Evolutionary conservation across 2,797 vertebrate species (phyloP).

Genomic region (Diglossa cyanea): DNA sequence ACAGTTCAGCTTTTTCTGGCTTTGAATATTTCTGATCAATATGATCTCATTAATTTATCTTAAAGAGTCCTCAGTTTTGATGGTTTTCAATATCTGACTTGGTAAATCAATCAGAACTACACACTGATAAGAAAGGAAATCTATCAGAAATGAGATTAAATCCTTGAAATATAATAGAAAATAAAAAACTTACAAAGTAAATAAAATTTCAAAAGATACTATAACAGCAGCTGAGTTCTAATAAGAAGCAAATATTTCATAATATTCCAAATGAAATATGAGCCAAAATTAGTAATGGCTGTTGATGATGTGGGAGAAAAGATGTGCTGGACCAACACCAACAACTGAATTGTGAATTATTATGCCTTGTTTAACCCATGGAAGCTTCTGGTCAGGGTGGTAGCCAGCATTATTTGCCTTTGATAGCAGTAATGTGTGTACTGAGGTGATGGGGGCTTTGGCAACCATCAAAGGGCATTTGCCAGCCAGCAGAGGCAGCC

Average conservation of each 20-base stretch:
- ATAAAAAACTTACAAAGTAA: background rate
- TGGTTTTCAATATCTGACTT: background rate
- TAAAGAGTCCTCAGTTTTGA: background rate
- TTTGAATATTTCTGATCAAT: constrained; percentile 30
- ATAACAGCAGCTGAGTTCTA: background rate
- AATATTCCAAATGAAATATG: background rate
- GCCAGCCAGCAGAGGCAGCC: background rate
- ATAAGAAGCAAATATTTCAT: background rate
- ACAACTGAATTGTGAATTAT: background rate
- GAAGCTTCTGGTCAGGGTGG: background rate
- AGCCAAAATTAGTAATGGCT: background rate
- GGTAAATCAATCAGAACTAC: background rate
- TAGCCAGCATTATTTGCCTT: background rate
- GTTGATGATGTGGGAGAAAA: background rate
- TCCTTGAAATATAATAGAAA: background rate
- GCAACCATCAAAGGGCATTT: background rate
- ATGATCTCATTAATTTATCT: background rate
- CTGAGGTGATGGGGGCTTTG: background rate
- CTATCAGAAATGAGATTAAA: background rate
- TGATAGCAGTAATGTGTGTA: background rate
- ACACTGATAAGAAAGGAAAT: background rate
- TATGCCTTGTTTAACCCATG: background rate
- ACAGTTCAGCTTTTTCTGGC: background rate
- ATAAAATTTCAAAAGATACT: background rate
- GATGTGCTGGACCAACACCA: background rate